These are phyloP conservation scores for Dasyornis broadbenti DNA, from an alignment of 2,113 vertebrate genomes.

Conservation along the genomic window DNA sequence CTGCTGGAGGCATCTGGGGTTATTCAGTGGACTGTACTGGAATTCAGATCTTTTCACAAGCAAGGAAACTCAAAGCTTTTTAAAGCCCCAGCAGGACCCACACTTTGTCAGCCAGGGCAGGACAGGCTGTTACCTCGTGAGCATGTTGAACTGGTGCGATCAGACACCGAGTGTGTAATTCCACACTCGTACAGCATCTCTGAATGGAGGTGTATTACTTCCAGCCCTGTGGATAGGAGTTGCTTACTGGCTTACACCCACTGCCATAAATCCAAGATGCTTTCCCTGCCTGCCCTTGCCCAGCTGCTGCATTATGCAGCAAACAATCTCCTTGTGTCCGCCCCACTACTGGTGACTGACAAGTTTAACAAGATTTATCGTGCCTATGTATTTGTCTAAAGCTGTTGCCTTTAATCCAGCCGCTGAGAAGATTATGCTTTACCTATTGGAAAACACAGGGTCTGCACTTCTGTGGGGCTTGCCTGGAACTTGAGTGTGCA, in stretches of 20 bases:
- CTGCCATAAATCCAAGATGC: background rate
- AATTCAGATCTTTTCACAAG: background rate
- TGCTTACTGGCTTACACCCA: background rate
- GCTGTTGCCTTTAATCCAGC: background rate
- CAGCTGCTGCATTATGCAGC: accelerated
- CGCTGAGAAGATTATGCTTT: background rate
- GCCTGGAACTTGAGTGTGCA: background rate
- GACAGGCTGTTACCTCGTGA: background rate
- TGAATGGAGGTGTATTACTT: background rate
- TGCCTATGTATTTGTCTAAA: background rate
- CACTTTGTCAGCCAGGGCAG: background rate
- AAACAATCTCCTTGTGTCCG: accelerated
- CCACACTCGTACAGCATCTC: background rate
- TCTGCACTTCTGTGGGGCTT: accelerated
- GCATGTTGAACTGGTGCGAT: background rate
- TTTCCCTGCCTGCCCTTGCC: background rate
- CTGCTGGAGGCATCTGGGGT: background rate
- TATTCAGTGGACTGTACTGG: background rate
- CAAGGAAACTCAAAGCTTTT: background rate
- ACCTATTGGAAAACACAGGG: background rate
- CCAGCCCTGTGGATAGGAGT: background rate
- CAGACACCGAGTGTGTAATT: accelerated
- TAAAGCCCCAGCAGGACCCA: accelerated
- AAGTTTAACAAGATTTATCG: background rate
- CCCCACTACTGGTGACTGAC: accelerated